Base-by-base conservation (phyloP, 2,888 invertebrate species). In the Lampropteryx suffumata region DNA sequence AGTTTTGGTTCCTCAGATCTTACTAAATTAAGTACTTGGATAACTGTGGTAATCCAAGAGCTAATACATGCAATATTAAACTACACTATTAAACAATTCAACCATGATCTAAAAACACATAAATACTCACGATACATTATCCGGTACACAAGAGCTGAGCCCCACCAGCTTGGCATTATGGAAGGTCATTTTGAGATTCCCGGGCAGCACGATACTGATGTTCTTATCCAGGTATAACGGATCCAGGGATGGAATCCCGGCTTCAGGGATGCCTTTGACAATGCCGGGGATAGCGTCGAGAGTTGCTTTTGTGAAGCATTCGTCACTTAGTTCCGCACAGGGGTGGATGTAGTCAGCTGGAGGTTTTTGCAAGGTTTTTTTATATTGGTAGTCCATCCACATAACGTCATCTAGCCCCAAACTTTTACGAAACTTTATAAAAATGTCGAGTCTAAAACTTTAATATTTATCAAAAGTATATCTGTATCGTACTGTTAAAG, bases 341-440 rank as follows among this genome's bases (percentile, higher is more conserved):
- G 89, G 89, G 46, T 89, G 89, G 59, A 90, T 89, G 65, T 85
- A 90, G 58, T 86, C 84, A 1, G 89, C 89, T 90, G 77, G 0
- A 8, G 32, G 11, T 4, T 3, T 17, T 3, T 17, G 4, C 17
- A 4, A 29, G 29, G n/a, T 28, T 21, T 21, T n/a, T 10, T n/a
- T 1, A 10, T n/a, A n/a, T n/a, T n/a, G n/a, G n/a, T n/a, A n/a
- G n/a, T n/a, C n/a, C n/a, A n/a, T n/a, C n/a, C n/a, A n/a, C n/a
- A n/a, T n/a, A n/a, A n/a, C n/a, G n/a, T n/a, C n/a, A n/a, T n/a
- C n/a, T n/a, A n/a, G n/a, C n/a, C n/a, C n/a, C n/a, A n/a, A n/a
- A n/a, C n/a, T n/a, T n/a, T n/a, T n/a, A n/a, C n/a, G n/a, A n/a
- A n/a, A n/a, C n/a, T n/a, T n/a, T n/a, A n/a, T n/a, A n/a, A n/a